Base-by-base conservation (phyloP, 2,797 vertebrate species). In the Urophycis tenuis region DNA sequence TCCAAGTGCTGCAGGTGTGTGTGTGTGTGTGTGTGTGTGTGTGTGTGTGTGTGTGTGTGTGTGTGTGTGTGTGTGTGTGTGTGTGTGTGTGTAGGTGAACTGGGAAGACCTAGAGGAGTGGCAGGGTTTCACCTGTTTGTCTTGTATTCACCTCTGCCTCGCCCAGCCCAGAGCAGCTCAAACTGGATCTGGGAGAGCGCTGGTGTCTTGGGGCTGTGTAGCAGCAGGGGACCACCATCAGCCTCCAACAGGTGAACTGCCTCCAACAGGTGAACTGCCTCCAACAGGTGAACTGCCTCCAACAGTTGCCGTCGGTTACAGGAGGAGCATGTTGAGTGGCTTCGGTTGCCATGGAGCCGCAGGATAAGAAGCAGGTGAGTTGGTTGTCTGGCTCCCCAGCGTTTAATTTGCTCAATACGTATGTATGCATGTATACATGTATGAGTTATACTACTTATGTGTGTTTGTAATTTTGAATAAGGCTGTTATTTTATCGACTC, bases 301-400 rank as follows among this genome's bases (percentile, higher is more conserved):
- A 82, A 83, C 85, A 84, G 86, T 86, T 87, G 88, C 85, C 81
- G 45, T 84, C 81, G 78, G 78, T 87, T 83, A 74, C 82, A 87
- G 78, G 81, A 80, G 83, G 75, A 81, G 79, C 91, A 97, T 97
- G 96, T 89, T 91, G 90, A 90, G 88, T 81, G 90, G 85, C 74
- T 85, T 19, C 36, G 78, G 86, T 85, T 88, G 91, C 87, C 88
- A 98, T 98, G 96, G 96, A 97, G 89, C 92, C 89, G 85, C 94
- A 94, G 89, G 95, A 95, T 93, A 97, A 96, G 91, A 93, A 91
- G 91, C 93, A 92, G 95, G 97, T 98, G 91, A 88, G 93, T 79
- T 71, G 36, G 30, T 76, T 74, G 53, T n/a, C 22, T 8, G 53
- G 77, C 75, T 69, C 9, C 30, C 34, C 10, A 71, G 15, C 60